These are phyloP conservation scores for Thaumetopoea pityocampa DNA, from an alignment of 1,140 invertebrate genomes.

Conservation along the genomic window DNA sequence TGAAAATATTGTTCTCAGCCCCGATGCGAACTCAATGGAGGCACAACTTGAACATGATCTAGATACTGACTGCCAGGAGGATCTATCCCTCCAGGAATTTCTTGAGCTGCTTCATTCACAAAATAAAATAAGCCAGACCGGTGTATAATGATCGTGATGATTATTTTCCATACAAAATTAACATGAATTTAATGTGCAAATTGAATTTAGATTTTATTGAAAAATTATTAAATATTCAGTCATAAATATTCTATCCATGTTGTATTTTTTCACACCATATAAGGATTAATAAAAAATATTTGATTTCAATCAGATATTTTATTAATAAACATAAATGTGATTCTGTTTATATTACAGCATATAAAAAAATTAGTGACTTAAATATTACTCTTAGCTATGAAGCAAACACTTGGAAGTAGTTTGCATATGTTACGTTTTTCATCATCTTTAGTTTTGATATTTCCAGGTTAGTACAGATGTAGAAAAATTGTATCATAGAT, in stretches of 20 bases:
- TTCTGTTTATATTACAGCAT: not conserved
- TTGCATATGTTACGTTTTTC: too few relatives aligned
- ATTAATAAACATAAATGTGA: not conserved
- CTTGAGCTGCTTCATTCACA: conserved; percentile 64
- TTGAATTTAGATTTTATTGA: conserved; percentile 50
- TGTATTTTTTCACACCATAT: conserved; percentile 1
- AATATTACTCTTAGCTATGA: not conserved
- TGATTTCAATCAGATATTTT: not conserved
- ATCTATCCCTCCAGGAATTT: conserved; percentile 65
- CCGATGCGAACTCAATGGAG: conserved; percentile 66
- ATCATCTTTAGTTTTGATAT: too few relatives aligned
- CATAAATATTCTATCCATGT: conserved; percentile 18
- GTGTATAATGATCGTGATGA: conserved; percentile 44
- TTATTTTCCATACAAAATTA: conserved; percentile 25
- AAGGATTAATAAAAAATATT: not conserved
- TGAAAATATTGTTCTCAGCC: conserved; percentile 69
- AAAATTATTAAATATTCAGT: conserved; percentile 33
- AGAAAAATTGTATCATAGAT: too few relatives aligned
- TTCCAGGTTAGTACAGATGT: too few relatives aligned
- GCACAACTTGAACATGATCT: conserved; percentile 68
- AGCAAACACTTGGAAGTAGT: too few relatives aligned
- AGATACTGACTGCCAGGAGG: conserved; percentile 67
- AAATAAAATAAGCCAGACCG: conserved; percentile 56
- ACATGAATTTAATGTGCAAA: conserved; percentile 62
- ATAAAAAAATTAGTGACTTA: not conserved